Evolutionary conservation across 2,113 vertebrate species (phyloP), one percentile per base, ranked within the genome.

Genomic region (Pavo muticus): DNA sequence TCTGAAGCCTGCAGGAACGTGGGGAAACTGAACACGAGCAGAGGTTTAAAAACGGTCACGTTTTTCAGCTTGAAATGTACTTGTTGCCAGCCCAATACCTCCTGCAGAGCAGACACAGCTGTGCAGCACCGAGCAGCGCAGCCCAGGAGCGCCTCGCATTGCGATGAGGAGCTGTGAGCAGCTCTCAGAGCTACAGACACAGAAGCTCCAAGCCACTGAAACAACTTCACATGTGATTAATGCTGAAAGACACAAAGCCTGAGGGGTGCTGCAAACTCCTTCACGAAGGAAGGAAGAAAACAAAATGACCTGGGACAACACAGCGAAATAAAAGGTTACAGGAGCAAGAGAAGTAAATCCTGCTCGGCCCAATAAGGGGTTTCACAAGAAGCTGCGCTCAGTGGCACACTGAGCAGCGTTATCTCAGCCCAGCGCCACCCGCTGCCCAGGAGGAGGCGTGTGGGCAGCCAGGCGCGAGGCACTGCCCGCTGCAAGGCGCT

Each of bases 361-460:
- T 83, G 54, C 23, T 50, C 91, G 71, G 70, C 30, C 65, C 71
- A 87, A 71, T 80, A n/a, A 84, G 88, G 84, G 64, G 59, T 80
- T 88, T 95, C 57, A 90, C 1, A 17, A 87, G 79, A 67, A 77
- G 91, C 94, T 87, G 85, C 67, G 60, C 85, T 20, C 86, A 9
- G 45, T 27, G 61, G 45, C 78, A 52, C 78, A 2, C 32, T 5
- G 29, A 35, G 39, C 47, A 47, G 3, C 21, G 47, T 69, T 75
- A 61, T 79, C 90, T 88, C 4, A 72, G 59, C 24, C 40, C 27
- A 19, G 39, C 44, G 64, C 76, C 73, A 83, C 23, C 30, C 42
- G 21, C 70, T 72, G 71, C 10, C 88, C 82, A 65, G 67, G 50
- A 67, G 65, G 30, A 59, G 64, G 44, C 6, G 25, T 2, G 27